phyloP scores from a whole-genome alignment of 30 jellyfish, hydroid and myxozoan genomes.

The Nemopilema nomurai region DNA sequence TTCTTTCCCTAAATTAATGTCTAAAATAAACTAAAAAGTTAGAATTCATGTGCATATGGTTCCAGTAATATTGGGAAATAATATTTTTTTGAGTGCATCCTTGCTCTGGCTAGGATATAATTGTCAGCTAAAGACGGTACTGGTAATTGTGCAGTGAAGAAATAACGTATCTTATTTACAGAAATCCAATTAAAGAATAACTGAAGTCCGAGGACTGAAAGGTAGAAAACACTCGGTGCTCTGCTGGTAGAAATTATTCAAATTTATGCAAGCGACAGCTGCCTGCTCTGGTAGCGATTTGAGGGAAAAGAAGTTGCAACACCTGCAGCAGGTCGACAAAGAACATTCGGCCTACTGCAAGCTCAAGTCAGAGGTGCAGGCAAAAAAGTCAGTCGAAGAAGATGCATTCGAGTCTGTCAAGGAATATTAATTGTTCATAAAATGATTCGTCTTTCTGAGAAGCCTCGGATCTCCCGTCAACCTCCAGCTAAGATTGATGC shows the following conservation, averaged over 20 bases:
- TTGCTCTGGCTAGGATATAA: neutral
- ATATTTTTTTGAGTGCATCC: no score
- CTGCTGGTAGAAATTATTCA: constrained; percentile 6
- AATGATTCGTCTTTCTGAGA: no score
- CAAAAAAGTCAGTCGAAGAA: no score
- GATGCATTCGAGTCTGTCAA: no score
- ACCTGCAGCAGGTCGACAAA: constrained; percentile 14
- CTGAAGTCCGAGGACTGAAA: neutral
- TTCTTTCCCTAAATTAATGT: no score
- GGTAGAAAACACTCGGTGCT: neutral
- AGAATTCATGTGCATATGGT: neutral
- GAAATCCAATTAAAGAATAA: no score
- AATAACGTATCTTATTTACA: neutral
- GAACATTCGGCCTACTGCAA: neutral
- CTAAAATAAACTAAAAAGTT: no score
- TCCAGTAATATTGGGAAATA: no score
- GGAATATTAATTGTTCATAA: no score
- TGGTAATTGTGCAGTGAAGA: neutral
- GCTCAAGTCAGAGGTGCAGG: no score
- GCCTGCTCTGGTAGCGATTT: neutral
- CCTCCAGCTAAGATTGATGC: no score
- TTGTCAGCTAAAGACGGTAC: neutral
- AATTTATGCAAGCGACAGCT: constrained; percentile 22
- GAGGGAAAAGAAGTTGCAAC: neutral
- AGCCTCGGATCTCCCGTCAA: no score